Percentiles rank a stretch among this genome's conserved stretches.
phyloP scores from a whole-genome alignment of 2,113 vertebrate genomes.

The Calidris pygmaea region DNA sequence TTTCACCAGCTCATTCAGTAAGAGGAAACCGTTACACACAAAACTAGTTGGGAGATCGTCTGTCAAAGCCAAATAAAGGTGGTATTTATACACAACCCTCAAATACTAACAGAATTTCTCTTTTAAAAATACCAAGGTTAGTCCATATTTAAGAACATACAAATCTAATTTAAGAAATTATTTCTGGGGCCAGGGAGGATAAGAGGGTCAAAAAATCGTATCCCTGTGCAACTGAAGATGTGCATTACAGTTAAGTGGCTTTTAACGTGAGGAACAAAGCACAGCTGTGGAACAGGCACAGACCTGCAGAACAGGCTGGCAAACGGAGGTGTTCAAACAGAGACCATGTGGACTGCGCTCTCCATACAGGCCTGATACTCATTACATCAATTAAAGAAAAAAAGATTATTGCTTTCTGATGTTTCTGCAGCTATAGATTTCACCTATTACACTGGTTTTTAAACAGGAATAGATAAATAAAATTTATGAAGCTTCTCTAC shows the following conservation, averaged over 20 bases:
- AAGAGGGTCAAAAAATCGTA: neutral
- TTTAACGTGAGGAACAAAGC: neutral
- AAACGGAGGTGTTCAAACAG: neutral
- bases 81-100: neutral
- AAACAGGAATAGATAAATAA: neutral
- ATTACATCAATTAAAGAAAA: neutral
- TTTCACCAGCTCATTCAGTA: neutral
- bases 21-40: neutral
- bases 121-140: neutral
- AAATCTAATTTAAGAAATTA: neutral
- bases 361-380: neutral
- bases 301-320: neutral
- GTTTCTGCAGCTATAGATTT: neutral
- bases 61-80: neutral
- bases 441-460: neutral
- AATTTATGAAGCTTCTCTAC: neutral
- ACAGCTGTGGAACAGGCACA: neutral
- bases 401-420: neutral
- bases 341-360: neutral
- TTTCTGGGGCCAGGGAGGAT: neutral
- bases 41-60: neutral
- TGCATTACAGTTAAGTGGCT: neutral
- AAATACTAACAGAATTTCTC: neutral
- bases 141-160: neutral
- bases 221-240: neutral